Conservation (phyloP, 2,888 invertebrate genomes). For the Dione juno region DNA sequence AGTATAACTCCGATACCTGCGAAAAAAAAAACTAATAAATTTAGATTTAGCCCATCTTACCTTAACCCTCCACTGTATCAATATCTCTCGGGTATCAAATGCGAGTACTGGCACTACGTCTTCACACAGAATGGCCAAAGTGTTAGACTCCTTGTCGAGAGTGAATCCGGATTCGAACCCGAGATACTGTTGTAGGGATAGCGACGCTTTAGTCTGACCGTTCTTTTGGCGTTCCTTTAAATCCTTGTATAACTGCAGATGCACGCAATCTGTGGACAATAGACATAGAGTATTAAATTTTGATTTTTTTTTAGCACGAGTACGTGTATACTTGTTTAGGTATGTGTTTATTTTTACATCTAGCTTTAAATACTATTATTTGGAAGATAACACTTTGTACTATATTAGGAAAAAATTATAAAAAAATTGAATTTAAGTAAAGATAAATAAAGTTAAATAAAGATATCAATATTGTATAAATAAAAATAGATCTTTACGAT, state of each 20-base stretch:
- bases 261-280: constrained; percentile 89
- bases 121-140: constrained; percentile 93
- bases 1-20: too few relatives aligned
- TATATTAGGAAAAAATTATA: too few relatives aligned
- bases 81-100: constrained; percentile 92
- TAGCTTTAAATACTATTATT: too few relatives aligned
- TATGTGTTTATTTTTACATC: too few relatives aligned
- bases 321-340: too few relatives aligned
- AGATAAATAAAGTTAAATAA: too few relatives aligned
- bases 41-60: constrained; percentile 47
- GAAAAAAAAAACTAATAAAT: too few relatives aligned
- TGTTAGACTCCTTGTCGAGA: constrained; percentile 94
- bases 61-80: constrained; percentile 93
- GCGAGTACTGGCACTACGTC: constrained; percentile 93
- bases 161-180: constrained; percentile 95
- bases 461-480: too few relatives aligned
- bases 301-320: neutral
- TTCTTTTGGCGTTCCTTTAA: constrained; percentile 93
- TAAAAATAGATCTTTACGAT: too few relatives aligned
- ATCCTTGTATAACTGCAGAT: constrained; percentile 94
- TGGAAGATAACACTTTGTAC: too few relatives aligned
- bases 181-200: constrained; percentile 93
- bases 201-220: constrained; percentile 93
- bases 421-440: too few relatives aligned
- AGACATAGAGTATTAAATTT: neutral